A percentile compares a stretch with the other conserved stretches of the same genome.
Evolutionary conservation across 2,113 vertebrate genomes (phyloP).

Genomic region (Columbina picui): DNA sequence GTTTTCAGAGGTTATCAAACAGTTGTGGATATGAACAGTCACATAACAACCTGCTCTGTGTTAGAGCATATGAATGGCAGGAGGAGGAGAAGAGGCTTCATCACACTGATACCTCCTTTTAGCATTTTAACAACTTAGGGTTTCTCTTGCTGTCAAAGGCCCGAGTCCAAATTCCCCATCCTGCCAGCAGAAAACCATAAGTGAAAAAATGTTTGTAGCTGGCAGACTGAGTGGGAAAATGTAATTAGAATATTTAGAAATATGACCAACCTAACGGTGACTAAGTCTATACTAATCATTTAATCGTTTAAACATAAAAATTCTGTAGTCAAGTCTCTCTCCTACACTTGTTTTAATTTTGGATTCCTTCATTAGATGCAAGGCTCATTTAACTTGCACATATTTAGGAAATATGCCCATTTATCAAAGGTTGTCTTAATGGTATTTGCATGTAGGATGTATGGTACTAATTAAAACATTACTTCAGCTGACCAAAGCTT

Average conservation of each 20-base stretch:
- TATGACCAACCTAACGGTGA: neutral
- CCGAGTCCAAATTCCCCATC: neutral
- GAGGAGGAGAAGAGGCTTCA: neutral
- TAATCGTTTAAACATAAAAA: conserved; percentile 24
- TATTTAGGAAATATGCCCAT: conserved; percentile 37
- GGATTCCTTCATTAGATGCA: conserved; percentile 16
- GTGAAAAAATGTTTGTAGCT: neutral
- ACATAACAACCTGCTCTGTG: neutral
- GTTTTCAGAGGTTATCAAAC: neutral
- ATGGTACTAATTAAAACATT: conserved; percentile 57
- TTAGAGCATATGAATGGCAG: neutral
- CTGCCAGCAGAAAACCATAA: neutral
- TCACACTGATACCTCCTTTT: neutral
- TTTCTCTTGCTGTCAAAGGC: neutral
- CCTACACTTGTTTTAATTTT: conserved; percentile 42
- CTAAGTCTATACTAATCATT: neutral
- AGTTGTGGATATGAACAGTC: neutral
- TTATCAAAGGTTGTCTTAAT: conserved; percentile 53
- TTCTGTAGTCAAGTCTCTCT: conserved; percentile 8
- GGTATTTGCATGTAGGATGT: conserved; percentile 7
- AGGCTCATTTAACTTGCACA: conserved; percentile 38
- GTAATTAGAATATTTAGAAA: conserved; percentile 19
- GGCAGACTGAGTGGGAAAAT: conserved; percentile 7
- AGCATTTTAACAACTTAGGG: neutral
- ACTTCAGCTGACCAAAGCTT: conserved; percentile 43